A percentile compares a stretch with the other conserved stretches of the same genome.
phyloP scores from a whole-genome alignment of 1,140 invertebrate species.

The Euura lappo region DNA sequence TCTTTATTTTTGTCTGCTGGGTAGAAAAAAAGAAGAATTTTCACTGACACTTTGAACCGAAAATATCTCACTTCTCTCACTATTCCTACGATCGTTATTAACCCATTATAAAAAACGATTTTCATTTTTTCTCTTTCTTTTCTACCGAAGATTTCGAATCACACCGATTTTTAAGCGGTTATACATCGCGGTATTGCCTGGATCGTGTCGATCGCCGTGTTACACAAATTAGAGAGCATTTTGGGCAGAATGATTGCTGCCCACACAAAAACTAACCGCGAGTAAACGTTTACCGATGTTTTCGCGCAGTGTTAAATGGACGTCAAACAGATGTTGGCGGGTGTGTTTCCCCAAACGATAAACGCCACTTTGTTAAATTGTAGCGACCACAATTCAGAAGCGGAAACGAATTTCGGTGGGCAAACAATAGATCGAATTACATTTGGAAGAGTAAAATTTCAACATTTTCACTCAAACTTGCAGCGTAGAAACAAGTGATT shows the following conservation, averaged over 20 bases:
- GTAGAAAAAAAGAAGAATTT: neutral
- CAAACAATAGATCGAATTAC: neutral
- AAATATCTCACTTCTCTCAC: constrained; percentile 26
- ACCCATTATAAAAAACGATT: neutral
- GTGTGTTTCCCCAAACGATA: neutral
- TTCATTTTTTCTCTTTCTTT: neutral
- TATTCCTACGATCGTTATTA: neutral
- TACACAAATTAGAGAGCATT: too few relatives aligned
- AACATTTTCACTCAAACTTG: neutral
- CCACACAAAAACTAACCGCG: neutral
- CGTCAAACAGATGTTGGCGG: neutral
- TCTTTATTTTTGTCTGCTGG: constrained; percentile 28
- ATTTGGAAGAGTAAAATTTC: neutral
- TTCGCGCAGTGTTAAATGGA: neutral
- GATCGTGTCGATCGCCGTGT: too few relatives aligned
- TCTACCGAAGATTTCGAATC: neutral
- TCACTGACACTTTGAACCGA: constrained; percentile 21
- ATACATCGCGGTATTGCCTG: too few relatives aligned
- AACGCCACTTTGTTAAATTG: neutral
- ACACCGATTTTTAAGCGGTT: too few relatives aligned
- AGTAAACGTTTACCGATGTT: neutral
- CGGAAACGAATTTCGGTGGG: neutral
- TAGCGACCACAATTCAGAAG: neutral
- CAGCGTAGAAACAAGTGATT: neutral
- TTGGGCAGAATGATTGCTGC: too few relatives aligned